A percentile compares a stretch with the other conserved stretches of the same genome.
phyloP scores from a whole-genome alignment of 2,113 vertebrate species.

The Sterrhoptilus dennistouni region DNA sequence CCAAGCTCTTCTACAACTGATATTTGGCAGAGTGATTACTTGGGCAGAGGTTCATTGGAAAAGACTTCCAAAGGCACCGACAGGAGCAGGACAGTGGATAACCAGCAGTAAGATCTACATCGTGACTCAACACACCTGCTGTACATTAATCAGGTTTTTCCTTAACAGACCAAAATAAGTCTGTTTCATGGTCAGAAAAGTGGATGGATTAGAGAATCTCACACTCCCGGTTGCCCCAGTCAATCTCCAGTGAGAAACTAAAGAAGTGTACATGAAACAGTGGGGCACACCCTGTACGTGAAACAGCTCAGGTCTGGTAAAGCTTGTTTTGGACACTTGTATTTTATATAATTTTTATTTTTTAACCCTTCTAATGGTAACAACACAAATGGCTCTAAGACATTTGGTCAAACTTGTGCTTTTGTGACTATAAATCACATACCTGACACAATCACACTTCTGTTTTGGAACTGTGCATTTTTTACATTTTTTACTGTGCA shows the following conservation, averaged over 20 bases:
- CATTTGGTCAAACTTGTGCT: not conserved
- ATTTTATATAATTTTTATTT: not conserved
- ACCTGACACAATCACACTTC: not conserved
- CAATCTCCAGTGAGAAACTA: not conserved
- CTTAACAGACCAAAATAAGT: not conserved
- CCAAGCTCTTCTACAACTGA: constrained; percentile 16
- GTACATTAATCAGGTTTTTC: not conserved
- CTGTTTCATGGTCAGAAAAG: not conserved
- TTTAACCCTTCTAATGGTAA: not conserved
- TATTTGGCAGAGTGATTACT: constrained; percentile 53
- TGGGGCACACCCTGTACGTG: rapidly evolving
- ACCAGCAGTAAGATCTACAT: not conserved
- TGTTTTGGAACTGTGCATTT: not conserved
- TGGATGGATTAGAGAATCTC: not conserved
- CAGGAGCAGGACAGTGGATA: not conserved
- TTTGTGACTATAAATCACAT: constrained; percentile 1
- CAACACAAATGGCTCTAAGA: not conserved
- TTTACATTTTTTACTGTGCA: not conserved
- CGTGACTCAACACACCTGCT: not conserved
- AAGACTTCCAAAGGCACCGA: not conserved
- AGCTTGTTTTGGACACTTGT: not conserved
- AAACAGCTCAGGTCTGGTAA: not conserved
- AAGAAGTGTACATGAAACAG: rapidly evolving
- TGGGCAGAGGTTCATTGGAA: not conserved
- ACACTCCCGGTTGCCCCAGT: not conserved